Evolutionary conservation across 2,113 vertebrate species (phyloP).

Genomic region (Montifringilla adamsi): DNA sequence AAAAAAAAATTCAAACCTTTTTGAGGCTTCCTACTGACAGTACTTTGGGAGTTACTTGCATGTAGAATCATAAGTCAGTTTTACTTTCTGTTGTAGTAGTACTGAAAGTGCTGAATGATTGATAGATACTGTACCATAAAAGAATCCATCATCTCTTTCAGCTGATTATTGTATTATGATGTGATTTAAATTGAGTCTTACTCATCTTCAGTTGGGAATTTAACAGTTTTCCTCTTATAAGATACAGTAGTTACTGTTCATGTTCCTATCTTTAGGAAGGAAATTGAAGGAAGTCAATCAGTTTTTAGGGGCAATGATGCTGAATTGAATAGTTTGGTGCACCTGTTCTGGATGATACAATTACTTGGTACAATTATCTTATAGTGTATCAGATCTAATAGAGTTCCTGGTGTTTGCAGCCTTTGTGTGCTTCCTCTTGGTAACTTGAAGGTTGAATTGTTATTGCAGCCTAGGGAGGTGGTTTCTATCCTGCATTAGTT

Average conservation of each 20-base stretch:
- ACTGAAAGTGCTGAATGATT: not conserved
- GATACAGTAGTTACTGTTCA: not conserved
- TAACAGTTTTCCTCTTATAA: not conserved
- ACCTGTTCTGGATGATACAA: not conserved
- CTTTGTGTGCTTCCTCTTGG: not conserved
- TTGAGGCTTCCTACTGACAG: not conserved
- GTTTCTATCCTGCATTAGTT: not conserved
- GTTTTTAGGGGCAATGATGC: not conserved
- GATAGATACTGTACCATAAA: not conserved
- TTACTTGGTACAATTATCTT: not conserved
- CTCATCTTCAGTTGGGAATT: not conserved
- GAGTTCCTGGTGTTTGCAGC: not conserved
- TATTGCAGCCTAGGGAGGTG: not conserved
- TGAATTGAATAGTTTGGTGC: not conserved
- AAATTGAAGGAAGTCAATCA: not conserved
- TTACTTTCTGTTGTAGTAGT: not conserved
- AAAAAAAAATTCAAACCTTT: not conserved
- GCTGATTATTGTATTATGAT: not conserved
- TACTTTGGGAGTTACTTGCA: not conserved
- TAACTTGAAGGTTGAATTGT: not conserved
- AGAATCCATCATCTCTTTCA: not conserved
- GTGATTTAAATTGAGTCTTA: not conserved
- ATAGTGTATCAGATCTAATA: not conserved
- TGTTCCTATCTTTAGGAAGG: not conserved
- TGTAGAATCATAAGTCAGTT: not conserved